Evolutionary conservation across 1,140 invertebrate species (phyloP).

Genomic region (Lepidurus arcticus): DNA sequence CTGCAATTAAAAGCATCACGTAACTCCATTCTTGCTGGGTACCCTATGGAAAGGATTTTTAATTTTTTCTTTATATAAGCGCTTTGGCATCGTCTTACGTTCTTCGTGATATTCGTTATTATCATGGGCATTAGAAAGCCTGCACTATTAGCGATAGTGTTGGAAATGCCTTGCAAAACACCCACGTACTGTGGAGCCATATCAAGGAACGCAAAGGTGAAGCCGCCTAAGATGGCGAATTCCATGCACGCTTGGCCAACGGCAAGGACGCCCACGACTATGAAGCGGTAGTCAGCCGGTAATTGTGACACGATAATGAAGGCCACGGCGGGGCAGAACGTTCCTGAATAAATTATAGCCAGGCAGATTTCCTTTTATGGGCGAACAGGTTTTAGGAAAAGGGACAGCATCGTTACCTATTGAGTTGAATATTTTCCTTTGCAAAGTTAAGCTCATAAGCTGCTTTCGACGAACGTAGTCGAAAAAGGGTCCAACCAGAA

Average conservation of each 20-base stretch:
- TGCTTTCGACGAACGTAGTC: slow-evolving; percentile 38
- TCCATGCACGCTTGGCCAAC: slow-evolving; percentile 37
- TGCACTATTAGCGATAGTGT: slow-evolving; percentile 42
- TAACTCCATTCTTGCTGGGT: slow-evolving; percentile 41
- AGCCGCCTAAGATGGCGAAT: slow-evolving; percentile 41
- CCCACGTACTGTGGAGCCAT: slow-evolving; percentile 41
- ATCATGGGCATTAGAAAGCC: slow-evolving; percentile 40
- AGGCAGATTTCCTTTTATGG: not conserved
- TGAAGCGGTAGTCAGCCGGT: slow-evolving; percentile 35
- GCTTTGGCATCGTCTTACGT: slow-evolving; percentile 34
- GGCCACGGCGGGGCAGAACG: slow-evolving; percentile 35
- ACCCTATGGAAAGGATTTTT: slow-evolving; percentile 35
- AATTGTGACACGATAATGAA: slow-evolving; percentile 36
- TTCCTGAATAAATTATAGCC: slow-evolving; percentile 34
- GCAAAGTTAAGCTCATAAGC: slow-evolving; percentile 35
- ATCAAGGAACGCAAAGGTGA: slow-evolving; percentile 40
- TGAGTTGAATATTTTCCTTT: slow-evolving; percentile 41
- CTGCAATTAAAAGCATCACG: slow-evolving; percentile 41
- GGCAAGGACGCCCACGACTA: slow-evolving; percentile 36
- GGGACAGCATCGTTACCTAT: slow-evolving; percentile 36
- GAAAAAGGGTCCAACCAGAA: slow-evolving; percentile 38
- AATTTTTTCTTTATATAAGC: not conserved
- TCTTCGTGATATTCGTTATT: slow-evolving; percentile 38
- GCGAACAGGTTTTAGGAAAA: not conserved
- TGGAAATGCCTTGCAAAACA: slow-evolving; percentile 43